Evolutionary conservation across 2,113 vertebrate species (phyloP), one percentile per base, ranked within the genome.

Genomic region (Setophaga petechia): DNA sequence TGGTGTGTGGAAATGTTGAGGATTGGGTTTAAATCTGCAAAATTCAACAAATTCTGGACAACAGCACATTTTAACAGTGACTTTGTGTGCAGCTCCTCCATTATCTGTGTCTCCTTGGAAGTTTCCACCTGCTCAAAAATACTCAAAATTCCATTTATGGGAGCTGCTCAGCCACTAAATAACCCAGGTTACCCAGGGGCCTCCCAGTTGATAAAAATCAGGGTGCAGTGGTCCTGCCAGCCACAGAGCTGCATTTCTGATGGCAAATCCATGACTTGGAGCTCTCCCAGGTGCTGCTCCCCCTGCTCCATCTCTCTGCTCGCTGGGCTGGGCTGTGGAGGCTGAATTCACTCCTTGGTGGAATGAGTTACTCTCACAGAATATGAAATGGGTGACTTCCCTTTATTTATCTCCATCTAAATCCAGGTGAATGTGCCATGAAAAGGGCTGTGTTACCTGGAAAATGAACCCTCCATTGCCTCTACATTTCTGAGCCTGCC

Each of bases 191-290:
- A 62, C 20, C 68, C 17, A 35, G 49, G 67, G 67, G 35, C 55
- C 61, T 84, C 69, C 59, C 79, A 95, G 9, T 90, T 94, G 69
- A 95, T 20, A 59, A 89, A 90, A 94, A 69, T 35, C 31, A 71
- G 55, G 15, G 63, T 73, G 37, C 73, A n/a, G 35, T 33, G 49
- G 41, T 58, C 39, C 80, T 95, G 80, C 49, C 86, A 84, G 22
- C 19, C 66, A 9, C 1, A 21, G 59, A 63, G 76, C 44, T 68
- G 84, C 41, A 43, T 90, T 91, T 33, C 54, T 91, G 63, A 71
- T 52, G 67, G 28, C 17, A 22, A 25, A 65, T 44, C 68, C 90
- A 31, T 89, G 31, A 16, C 35, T 17, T 73, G 65, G 62, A 85
- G 80, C 54, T 31, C 30, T 67, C 46, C 67, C 39, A 19, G 67